Evolutionary conservation across 2,888 invertebrate species (phyloP), one percentile per base, ranked within the genome.

Genomic region (Spialia ferax): DNA sequence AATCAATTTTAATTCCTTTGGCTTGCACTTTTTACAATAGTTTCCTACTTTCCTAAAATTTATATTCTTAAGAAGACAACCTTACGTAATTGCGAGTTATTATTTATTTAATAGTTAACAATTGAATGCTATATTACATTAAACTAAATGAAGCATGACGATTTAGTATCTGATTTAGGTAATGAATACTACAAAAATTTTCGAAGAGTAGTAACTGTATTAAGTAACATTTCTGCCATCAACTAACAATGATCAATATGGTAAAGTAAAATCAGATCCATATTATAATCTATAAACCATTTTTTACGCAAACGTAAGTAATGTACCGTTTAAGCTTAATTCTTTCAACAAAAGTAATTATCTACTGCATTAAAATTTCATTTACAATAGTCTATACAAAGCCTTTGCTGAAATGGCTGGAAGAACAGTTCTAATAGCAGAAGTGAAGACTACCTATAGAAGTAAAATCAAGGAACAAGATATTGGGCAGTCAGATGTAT

Each of bases 401-500:
- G 50, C 50, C 50, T 13, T 22, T 22, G 15, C 22, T 50, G 11
- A 50, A 11, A 13, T 50, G 5, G 20, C 50, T 50, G 13, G 50
- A 50, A 50, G 50, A 50, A 50, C 22, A 54, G 54, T 54, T 15
- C 26, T 29, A 54, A 52, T 59, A 60, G 65, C 26, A 60, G 59
- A 23, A 65, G 23, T 48, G 32, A 29, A 57, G n/a, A 42, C 38
- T 32, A 45, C 26, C 29, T 29, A 18, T 23, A 64, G 15, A 18
- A 60, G 45, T 45, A 3, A n/a, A n/a, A n/a, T n/a, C n/a, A n/a
- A 66, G 59, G 66, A 66, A 60, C 66, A 60, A 18, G 15, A 22
- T 32, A 45, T 68, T 29, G 23, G 54, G 67, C 76, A 86, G 82
- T 92, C 87, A 93, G 86, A 93, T 93, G 77, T 93, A 93, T 73